Evolutionary conservation across 1,140 invertebrate genomes (phyloP).

Genomic region (Megalonaias nervosa): DNA sequence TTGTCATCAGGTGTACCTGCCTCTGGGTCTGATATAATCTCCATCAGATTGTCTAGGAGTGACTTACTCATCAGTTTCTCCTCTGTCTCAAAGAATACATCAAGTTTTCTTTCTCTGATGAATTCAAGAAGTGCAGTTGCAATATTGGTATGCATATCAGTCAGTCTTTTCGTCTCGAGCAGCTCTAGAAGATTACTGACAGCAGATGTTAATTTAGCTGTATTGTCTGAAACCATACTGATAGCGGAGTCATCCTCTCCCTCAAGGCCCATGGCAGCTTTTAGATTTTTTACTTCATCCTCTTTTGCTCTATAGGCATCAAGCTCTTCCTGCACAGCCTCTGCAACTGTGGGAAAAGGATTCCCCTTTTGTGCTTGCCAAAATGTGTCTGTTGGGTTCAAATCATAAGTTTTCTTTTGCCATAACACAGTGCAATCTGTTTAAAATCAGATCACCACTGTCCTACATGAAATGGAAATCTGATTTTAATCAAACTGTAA

Average conservation of each 20-base stretch:
- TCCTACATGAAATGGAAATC: too few species aligned
- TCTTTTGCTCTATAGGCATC: slow-evolving; percentile 95
- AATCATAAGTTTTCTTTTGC: slow-evolving; percentile 88
- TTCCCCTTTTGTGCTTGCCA: slow-evolving; percentile 94
- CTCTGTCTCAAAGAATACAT: slow-evolving; percentile 97
- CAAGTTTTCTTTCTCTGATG: slow-evolving; percentile 90
- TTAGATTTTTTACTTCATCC: slow-evolving; percentile 96
- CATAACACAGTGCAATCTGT: too few species aligned
- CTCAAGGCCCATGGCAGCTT: slow-evolving; percentile 86
- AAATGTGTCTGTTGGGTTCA: slow-evolving; percentile 90
- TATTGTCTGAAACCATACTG: slow-evolving; percentile 91
- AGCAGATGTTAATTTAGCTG: slow-evolving; percentile 92
- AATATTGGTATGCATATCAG: slow-evolving; percentile 99
- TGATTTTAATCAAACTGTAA: too few species aligned
- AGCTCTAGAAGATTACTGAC: slow-evolving; percentile 95
- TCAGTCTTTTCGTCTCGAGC: slow-evolving; percentile 96
- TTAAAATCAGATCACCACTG: too few species aligned
- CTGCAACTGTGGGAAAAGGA: slow-evolving; percentile 97
- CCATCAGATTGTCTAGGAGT: slow-evolving; percentile 71
- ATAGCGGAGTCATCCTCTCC: slow-evolving; percentile 74
- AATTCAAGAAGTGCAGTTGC: slow-evolving; percentile 94
- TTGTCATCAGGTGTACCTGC: slow-evolving; percentile 94
- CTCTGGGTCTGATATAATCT: slow-evolving; percentile 81
- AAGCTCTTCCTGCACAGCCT: slow-evolving; percentile 98
- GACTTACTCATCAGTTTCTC: slow-evolving; percentile 92